phyloP scores from a whole-genome alignment of 2,888 invertebrate species.

The Dolichopus griseipennis region DNA sequence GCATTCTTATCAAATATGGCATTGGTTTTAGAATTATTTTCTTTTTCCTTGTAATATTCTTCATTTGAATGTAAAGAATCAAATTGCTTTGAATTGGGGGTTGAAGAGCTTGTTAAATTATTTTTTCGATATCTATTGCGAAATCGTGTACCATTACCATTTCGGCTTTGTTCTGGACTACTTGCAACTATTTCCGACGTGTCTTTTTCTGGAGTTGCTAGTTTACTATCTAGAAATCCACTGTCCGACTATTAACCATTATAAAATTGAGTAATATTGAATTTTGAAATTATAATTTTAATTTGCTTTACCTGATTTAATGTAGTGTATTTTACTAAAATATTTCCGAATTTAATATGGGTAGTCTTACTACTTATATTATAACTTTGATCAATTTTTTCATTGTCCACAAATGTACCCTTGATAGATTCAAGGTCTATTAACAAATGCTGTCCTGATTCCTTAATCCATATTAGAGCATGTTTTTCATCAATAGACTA shows the following conservation, averaged over 20 bases:
- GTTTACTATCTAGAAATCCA: not conserved
- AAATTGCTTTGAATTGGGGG: constrained; percentile 14
- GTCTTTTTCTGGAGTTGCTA: constrained; percentile 5
- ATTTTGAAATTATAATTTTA: not conserved
- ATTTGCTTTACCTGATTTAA: not conserved
- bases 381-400: not conserved
- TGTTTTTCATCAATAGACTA: constrained; percentile 25
- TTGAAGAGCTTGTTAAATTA: constrained; percentile 16
- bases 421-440: constrained; percentile 24
- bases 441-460: constrained; percentile 17
- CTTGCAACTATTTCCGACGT: constrained; percentile 13
- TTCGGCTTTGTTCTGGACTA: constrained; percentile 16
- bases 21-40: not conserved
- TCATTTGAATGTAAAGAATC: not conserved
- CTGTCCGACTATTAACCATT: not conserved
- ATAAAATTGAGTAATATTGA: not conserved
- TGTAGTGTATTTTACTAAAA: not conserved
- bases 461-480: constrained; percentile 21
- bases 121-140: constrained; percentile 12
- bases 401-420: constrained; percentile 25
- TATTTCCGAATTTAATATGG: not conserved
- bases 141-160: not conserved
- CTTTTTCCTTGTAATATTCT: not conserved
- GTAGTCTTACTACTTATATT: not conserved
- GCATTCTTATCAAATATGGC: not conserved